phyloP scores from a whole-genome alignment of 2,888 invertebrate genomes.

The Loripinus fragilis region DNA sequence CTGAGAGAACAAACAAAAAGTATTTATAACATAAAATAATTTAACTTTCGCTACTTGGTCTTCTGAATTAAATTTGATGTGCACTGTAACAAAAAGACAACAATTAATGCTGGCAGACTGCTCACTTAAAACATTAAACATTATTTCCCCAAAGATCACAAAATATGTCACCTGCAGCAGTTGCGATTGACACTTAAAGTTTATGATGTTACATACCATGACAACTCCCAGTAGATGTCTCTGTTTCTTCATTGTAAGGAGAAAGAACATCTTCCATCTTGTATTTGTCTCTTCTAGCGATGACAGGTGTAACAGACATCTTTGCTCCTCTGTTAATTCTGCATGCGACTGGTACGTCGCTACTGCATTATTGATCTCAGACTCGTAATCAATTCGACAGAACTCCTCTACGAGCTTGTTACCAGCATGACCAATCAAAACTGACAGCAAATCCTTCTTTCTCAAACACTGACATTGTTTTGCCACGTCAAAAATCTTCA shows the following conservation, averaged over 20 bases:
- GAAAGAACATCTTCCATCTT: conserved; percentile 72
- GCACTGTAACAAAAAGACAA: too few species aligned
- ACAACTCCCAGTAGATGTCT: conserved; percentile 75
- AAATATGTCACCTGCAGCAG: too few species aligned
- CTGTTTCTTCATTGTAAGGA: conserved; percentile 68
- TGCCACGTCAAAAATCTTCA: conserved; percentile 65
- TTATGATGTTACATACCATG: conserved; percentile 74
- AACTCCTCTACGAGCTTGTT: conserved; percentile 73
- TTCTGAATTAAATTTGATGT: too few species aligned
- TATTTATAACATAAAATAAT: too few species aligned
- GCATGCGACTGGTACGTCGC: conserved; percentile 51
- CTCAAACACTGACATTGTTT: conserved; percentile 47
- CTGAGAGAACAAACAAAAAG: too few species aligned
- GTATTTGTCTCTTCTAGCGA: conserved; percentile 57
- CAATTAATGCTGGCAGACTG: too few species aligned
- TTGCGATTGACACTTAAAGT: too few species aligned
- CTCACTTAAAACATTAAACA: too few species aligned
- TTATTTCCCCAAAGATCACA: too few species aligned
- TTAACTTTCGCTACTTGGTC: too few species aligned
- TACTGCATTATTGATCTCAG: conserved; percentile 56
- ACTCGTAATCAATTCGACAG: conserved; percentile 66
- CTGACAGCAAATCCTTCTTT: conserved; percentile 66
- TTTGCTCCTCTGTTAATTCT: conserved; percentile 66
- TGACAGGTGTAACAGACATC: conserved; percentile 64
- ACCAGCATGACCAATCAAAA: conserved; percentile 66